Evolutionary conservation across 2,888 invertebrate species (phyloP).

Genomic region (Brachypalpus laphriformis): DNA sequence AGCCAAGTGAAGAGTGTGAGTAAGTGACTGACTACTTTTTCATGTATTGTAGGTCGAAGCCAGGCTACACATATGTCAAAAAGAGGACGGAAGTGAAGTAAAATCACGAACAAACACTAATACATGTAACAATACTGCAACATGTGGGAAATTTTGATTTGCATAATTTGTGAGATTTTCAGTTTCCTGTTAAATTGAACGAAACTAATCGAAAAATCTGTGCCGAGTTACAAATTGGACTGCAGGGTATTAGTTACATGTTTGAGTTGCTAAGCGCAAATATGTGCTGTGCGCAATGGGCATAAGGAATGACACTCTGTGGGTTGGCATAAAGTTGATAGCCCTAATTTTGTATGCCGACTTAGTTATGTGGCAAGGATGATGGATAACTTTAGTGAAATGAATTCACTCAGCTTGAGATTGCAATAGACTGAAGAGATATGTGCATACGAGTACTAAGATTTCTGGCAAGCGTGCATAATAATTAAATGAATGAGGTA

Average conservation of each 20-base stretch:
- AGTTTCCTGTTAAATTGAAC: constrained; percentile 53
- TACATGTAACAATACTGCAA: constrained; percentile 4
- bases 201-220: constrained; percentile 63
- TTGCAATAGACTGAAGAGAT: no score
- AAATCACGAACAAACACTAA: neutral
- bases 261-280: constrained; percentile 28
- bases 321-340: constrained; percentile 2
- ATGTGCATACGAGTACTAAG: no score
- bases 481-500: no score
- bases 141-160: constrained; percentile 47
- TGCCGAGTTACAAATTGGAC: constrained; percentile 47
- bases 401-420: no score
- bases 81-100: neutral
- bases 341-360: constrained; percentile 21
- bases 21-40: no score
- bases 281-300: constrained; percentile 23
- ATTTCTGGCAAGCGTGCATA: no score
- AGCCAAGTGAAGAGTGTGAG: neutral
- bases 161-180: constrained; percentile 57
- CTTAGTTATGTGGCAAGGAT: constrained; percentile 11
- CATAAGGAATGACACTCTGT: constrained; percentile 19
- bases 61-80: neutral
- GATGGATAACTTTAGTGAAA: constrained; percentile 24
- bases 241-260: constrained; percentile 32
- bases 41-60: neutral